Base-by-base conservation (phyloP, 1,140 invertebrate genomes). In the Epicauta chinensis region DNA sequence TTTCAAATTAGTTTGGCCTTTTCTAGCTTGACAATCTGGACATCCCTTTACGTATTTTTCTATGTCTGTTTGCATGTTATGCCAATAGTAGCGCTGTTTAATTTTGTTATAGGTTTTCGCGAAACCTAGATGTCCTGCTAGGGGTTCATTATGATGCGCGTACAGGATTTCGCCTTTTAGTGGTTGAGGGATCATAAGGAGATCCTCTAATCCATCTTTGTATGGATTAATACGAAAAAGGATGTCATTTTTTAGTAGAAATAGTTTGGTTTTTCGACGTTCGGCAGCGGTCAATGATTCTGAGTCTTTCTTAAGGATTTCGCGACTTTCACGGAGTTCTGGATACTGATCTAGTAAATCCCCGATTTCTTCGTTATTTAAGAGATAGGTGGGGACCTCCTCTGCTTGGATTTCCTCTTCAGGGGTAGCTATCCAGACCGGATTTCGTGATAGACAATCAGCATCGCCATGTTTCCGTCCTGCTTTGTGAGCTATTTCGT, bases 41-140 rank as follows among this genome's bases (percentile, higher is more conserved):
- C 56, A 61, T 13, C 54, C 61, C 42, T 59, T 59, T 23, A 63
- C 42, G 40, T 53, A 61, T 40, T 53, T 59, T 51, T 51, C 45
- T 14, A 63, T 36, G 36, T 63, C 62, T 39, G 55, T 60, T 23
- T 50, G 14, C 29, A 62, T 10, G 6, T 14, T 30, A 5, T 48
- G 41, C 62, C 62, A 64, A 42, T 55, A 60, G 35, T 47, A 62
- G 1, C 57, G 30, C 1, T 23, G 5, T 47, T 51, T 56, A 6
- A 58, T 59, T 53, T 56, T 61, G 31, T 60, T 4, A 6, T 45
- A 39, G 6, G 48, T 55, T 51, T 59, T 59, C 2, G 53, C 23
- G 29, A 32, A 17, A 2, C 57, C 57, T 10, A 59, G 16, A 35
- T 59, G 57, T 46, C 57, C 57, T 11, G 36, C 13, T 10, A 59